phyloP scores from a whole-genome alignment of 2,797 vertebrate genomes.

The Centropyge bicolor region DNA sequence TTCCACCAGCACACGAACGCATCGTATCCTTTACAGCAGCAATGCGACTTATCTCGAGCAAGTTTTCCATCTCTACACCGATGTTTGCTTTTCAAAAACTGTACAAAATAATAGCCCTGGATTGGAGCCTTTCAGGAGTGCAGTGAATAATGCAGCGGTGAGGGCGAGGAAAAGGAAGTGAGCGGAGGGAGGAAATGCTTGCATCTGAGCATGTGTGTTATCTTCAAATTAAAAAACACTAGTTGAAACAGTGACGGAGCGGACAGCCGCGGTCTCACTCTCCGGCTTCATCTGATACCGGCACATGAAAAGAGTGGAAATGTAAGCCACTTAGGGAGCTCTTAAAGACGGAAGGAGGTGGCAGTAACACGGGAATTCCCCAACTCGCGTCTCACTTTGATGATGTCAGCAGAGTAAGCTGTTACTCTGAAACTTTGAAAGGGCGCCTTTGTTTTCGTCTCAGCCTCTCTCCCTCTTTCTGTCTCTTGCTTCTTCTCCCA shows the following conservation, averaged over 20 bases:
- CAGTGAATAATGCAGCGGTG: constrained; percentile 25
- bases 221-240: constrained; percentile 32
- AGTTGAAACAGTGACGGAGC: constrained; percentile 35
- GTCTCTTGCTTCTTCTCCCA: constrained; percentile 40
- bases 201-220: constrained; percentile 8
- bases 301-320: constrained; percentile 60
- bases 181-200: not conserved
- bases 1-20: not conserved
- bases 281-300: constrained; percentile 53
- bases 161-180: constrained; percentile 30
- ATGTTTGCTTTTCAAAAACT: not conserved
- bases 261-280: constrained; percentile 27
- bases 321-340: constrained; percentile 55
- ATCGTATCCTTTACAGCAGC: not conserved
- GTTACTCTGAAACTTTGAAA: constrained; percentile 67
- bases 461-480: constrained; percentile 20
- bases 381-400: constrained; percentile 74
- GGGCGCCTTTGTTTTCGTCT: constrained; percentile 66
- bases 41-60: not conserved
- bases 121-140: not conserved
- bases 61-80: not conserved
- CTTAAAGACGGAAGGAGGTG: constrained; percentile 55
- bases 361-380: constrained; percentile 68
- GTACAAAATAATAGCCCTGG: not conserved
- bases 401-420: constrained; percentile 77